Conservation (phyloP, 2,797 vertebrate species). For the Sebastes jordani region DNA sequence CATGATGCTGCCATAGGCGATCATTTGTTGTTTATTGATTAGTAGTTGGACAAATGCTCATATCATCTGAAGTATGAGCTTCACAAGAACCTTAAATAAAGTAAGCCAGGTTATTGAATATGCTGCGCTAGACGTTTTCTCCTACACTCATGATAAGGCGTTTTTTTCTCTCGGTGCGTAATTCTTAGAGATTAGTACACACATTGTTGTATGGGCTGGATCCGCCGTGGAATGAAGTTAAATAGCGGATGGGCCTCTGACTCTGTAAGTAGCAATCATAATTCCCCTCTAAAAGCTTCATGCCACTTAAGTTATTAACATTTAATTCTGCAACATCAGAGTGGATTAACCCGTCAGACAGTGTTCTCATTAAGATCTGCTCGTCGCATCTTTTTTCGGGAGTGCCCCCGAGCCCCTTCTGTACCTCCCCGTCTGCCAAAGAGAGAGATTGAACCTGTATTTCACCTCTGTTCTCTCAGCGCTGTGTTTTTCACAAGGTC, state of each 20-base stretch:
- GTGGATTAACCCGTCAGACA: slow-evolving; percentile 69
- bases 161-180: neutral
- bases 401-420: slow-evolving; percentile 4
- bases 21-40: slow-evolving; percentile 19
- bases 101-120: slow-evolving; percentile 18
- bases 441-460: slow-evolving; percentile 8
- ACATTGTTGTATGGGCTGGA: slow-evolving; percentile 29
- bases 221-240: slow-evolving; percentile 52
- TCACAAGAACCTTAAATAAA: neutral
- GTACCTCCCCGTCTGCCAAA: slow-evolving; percentile 29
- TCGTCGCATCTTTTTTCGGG: slow-evolving; percentile 28
- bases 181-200: slow-evolving; percentile 33
- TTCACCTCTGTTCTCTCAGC: neutral
- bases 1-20: neutral
- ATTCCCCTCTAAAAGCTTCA: slow-evolving; percentile 72
- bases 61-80: neutral
- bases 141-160: neutral
- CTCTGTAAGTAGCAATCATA: slow-evolving; percentile 56
- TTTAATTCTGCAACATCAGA: slow-evolving; percentile 73
- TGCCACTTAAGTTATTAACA: slow-evolving; percentile 79
- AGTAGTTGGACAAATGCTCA: neutral
- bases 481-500: neutral
- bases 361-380: slow-evolving; percentile 59
- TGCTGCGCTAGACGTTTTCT: neutral
- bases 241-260: slow-evolving; percentile 48